A percentile compares a stretch with the other conserved stretches of the same genome.
phyloP scores from a whole-genome alignment of 2,113 vertebrate species.

The Cottus gobio region DNA sequence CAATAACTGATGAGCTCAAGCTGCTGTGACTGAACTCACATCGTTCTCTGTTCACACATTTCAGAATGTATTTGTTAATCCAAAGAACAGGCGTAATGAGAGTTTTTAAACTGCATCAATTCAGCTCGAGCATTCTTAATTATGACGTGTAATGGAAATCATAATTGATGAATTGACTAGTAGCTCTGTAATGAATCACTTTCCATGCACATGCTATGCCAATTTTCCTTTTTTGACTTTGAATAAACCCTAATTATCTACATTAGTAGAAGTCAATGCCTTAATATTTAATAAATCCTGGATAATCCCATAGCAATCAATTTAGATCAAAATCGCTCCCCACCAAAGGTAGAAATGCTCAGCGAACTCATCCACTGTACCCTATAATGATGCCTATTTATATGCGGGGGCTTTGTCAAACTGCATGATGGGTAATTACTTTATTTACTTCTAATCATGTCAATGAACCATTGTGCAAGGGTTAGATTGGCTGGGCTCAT shows the following conservation, averaged over 20 bases:
- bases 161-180: slow-evolving; percentile 80
- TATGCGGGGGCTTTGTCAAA: slow-evolving; percentile 73
- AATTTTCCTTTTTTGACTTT: slow-evolving; percentile 85
- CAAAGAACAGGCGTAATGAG: slow-evolving; percentile 76
- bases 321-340: slow-evolving; percentile 89
- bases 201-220: slow-evolving; percentile 82
- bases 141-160: slow-evolving; percentile 81
- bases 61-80: slow-evolving; percentile 72
- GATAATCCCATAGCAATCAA: slow-evolving; percentile 93
- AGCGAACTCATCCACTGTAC: slow-evolving; percentile 84
- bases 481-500: slow-evolving; percentile 66
- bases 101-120: slow-evolving; percentile 72
- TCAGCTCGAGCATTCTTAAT: slow-evolving; percentile 77
- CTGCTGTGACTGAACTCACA: slow-evolving; percentile 17
- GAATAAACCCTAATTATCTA: slow-evolving; percentile 89
- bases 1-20: slow-evolving; percentile 32
- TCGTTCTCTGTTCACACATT: slow-evolving; percentile 16
- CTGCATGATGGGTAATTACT: slow-evolving; percentile 73
- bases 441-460: slow-evolving; percentile 82
- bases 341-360: slow-evolving; percentile 86
- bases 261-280: slow-evolving; percentile 91
- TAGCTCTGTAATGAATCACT: slow-evolving; percentile 83
- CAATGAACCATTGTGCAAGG: slow-evolving; percentile 73
- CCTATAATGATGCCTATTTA: slow-evolving; percentile 86
- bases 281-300: slow-evolving; percentile 92